Evolutionary conservation across 2,888 invertebrate species (phyloP).

Genomic region (Myopa testacea): DNA sequence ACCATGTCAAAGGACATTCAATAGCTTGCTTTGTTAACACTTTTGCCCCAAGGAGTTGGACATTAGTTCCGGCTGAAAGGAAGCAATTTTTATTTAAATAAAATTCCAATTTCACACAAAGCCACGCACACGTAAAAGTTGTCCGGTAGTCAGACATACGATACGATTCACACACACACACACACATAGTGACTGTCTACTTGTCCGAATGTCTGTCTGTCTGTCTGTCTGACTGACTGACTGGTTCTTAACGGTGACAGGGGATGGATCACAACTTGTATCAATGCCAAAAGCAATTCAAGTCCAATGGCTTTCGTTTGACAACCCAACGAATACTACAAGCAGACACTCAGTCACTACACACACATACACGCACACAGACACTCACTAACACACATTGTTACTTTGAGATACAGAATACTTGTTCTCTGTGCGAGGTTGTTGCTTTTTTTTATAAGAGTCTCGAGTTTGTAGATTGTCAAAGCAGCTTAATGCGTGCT

Average conservation of each 20-base stretch:
- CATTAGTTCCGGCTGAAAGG: background rate
- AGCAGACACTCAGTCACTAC: background rate
- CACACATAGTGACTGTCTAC: background rate
- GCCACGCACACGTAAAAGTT: background rate
- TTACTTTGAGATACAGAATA: background rate
- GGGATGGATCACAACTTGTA: background rate
- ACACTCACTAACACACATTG: background rate
- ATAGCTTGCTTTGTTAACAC: background rate
- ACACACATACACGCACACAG: background rate
- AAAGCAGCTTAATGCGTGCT: conserved; percentile 35
- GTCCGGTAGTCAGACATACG: background rate
- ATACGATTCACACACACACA: background rate
- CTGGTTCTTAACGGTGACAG: background rate
- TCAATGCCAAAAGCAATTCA: conserved; percentile 1
- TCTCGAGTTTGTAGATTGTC: conserved; percentile 28
- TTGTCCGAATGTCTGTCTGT: background rate
- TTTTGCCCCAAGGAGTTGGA: background rate
- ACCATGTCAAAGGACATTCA: background rate
- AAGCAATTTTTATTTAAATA: background rate
- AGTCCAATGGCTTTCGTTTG: conserved; percentile 19
- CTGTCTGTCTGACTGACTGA: too few species aligned
- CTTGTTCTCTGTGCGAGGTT: background rate
- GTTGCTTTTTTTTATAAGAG: background rate
- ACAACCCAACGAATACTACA: background rate
- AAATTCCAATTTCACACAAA: background rate